These are phyloP conservation scores for Aphyosemion australe DNA, from an alignment of 2,113 vertebrate genomes.

Conservation along the genomic window DNA sequence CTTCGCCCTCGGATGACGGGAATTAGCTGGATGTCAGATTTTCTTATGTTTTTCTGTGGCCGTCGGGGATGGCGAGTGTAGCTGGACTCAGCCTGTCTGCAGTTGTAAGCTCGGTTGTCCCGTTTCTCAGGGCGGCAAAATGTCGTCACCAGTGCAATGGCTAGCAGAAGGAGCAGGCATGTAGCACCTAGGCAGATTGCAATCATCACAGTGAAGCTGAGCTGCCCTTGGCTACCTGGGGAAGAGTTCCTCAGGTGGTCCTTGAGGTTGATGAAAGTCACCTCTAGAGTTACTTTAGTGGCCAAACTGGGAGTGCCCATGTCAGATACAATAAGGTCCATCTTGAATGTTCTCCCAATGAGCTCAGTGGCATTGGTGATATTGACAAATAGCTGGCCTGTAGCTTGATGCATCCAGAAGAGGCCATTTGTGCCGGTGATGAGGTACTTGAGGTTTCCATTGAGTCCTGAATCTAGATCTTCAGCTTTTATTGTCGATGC, in stretches of 20 bases:
- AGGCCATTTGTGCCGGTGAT: conserved; percentile 67
- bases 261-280: conserved; percentile 84
- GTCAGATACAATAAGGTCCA: conserved; percentile 83
- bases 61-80: conserved; percentile 89
- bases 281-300: conserved; percentile 73
- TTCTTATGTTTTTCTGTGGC: conserved; percentile 90
- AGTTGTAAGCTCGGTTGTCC: conserved; percentile 91
- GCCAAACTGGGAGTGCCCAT: conserved; percentile 78
- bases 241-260: conserved; percentile 85
- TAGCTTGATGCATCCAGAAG: conserved; percentile 81
- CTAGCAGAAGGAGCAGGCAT: conserved; percentile 80
- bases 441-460: conserved; percentile 81
- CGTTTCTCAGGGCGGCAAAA: conserved; percentile 86
- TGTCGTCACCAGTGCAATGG: conserved; percentile 82
- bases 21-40: conserved; percentile 91
- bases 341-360: conserved; percentile 78
- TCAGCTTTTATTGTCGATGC: conserved; percentile 80
- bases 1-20: conserved; percentile 83
- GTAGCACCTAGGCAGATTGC: conserved; percentile 82
- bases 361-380: conserved; percentile 87
- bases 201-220: conserved; percentile 81
- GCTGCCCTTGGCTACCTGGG: conserved; percentile 61
- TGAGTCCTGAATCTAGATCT: conserved; percentile 85
- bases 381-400: conserved; percentile 87
- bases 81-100: conserved; percentile 88